Evolutionary conservation across 2,888 invertebrate species (phyloP).

Genomic region (Troglohyphantes excavatus): DNA sequence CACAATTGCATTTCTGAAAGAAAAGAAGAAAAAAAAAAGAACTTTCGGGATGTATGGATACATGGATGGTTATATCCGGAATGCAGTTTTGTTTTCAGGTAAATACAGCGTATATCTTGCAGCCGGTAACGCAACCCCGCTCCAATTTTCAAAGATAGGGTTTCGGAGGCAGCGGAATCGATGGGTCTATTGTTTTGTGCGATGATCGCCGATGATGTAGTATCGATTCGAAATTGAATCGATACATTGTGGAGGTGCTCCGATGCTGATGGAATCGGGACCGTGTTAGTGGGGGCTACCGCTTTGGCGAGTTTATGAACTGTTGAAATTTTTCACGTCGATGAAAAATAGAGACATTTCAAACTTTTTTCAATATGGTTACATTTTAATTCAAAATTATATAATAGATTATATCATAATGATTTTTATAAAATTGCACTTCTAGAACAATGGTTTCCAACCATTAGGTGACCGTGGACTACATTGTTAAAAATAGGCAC

Average conservation of each 20-base stretch:
- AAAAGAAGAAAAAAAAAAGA: neutral
- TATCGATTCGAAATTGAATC: slow-evolving; percentile 75
- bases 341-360: too few relatives aligned
- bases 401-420: too few relatives aligned
- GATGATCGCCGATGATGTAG: slow-evolving; percentile 75
- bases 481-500: too few relatives aligned
- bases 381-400: too few relatives aligned
- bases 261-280: slow-evolving; percentile 46
- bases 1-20: slow-evolving; percentile 37
- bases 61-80: slow-evolving; percentile 43
- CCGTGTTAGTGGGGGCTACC: slow-evolving; percentile 26
- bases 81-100: slow-evolving; percentile 71
- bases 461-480: too few relatives aligned
- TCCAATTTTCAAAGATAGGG: slow-evolving; percentile 77
- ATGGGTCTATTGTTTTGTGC: slow-evolving; percentile 77
- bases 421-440: too few relatives aligned
- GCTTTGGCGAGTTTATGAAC: slow-evolving; percentile 54
- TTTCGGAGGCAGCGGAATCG: slow-evolving; percentile 65
- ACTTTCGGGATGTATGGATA: slow-evolving; percentile 7
- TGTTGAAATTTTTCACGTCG: too few relatives aligned
- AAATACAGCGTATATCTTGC: slow-evolving; percentile 75
- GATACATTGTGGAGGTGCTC: slow-evolving; percentile 64
- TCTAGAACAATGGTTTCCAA: too few relatives aligned
- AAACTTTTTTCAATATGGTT: too few relatives aligned
- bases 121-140: slow-evolving; percentile 72